Percentiles rank a stretch among this genome's conserved stretches.
These are phyloP conservation scores for Dasyornis broadbenti DNA, from an alignment of 2,113 vertebrate genomes.

Conservation along the genomic window DNA sequence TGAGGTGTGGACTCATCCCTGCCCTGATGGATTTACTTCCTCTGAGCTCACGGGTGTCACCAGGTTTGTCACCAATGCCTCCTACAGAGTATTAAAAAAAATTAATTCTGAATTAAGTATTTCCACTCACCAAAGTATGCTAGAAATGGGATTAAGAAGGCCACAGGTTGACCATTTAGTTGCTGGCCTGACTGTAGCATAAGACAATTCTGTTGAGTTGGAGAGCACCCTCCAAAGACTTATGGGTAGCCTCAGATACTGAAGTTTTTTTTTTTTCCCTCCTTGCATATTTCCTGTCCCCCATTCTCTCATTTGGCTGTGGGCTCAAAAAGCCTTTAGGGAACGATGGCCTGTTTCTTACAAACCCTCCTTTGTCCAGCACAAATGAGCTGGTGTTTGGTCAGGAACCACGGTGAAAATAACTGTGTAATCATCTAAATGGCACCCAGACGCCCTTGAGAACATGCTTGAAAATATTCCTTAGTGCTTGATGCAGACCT, in stretches of 20 bases:
- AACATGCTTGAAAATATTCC: not conserved
- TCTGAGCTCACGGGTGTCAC: fast-evolving
- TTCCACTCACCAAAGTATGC: not conserved
- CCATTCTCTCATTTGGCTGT: not conserved
- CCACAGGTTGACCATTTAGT: not conserved
- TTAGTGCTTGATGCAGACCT: not conserved
- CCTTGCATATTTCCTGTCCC: not conserved
- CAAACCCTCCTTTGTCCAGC: not conserved
- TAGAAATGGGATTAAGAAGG: not conserved
- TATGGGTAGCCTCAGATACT: fast-evolving
- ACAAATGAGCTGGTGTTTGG: not conserved
- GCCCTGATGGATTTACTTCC: not conserved
- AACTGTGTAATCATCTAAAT: not conserved
- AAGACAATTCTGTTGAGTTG: not conserved
- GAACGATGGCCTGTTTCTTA: not conserved
- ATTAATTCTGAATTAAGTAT: not conserved
- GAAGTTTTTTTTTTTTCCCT: not conserved
- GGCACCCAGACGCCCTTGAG: not conserved
- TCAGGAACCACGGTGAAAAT: not conserved
- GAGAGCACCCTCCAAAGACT: not conserved
- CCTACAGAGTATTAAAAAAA: not conserved
- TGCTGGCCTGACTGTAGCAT: not conserved
- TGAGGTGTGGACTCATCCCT: not conserved
- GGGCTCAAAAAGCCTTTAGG: not conserved
- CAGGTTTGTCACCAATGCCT: not conserved